Conservation (phyloP, 2,113 vertebrate genomes). For the Taxidea taxus region DNA sequence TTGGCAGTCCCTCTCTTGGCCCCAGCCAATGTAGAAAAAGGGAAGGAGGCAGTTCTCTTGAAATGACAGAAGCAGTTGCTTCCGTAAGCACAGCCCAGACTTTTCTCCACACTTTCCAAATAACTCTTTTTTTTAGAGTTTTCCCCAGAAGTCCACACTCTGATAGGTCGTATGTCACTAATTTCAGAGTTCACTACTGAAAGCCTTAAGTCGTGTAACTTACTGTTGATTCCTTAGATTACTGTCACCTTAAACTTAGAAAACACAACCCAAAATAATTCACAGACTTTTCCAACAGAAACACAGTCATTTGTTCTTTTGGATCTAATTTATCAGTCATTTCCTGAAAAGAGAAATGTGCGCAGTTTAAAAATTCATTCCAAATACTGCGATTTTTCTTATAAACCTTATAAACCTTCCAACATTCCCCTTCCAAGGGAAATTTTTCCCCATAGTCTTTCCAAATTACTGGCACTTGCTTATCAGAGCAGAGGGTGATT, state of each 20-base stretch:
- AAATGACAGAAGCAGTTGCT: not conserved
- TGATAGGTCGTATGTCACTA: not conserved
- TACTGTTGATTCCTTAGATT: not conserved
- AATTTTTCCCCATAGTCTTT: not conserved
- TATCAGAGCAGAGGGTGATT: not conserved
- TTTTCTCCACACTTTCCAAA: constrained; percentile 29
- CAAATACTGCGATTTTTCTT: constrained; percentile 30
- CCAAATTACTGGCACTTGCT: not conserved
- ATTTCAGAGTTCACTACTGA: not conserved
- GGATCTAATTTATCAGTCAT: not conserved
- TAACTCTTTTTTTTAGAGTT: constrained; percentile 12
- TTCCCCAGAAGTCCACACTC: constrained; percentile 7
- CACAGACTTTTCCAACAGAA: not conserved
- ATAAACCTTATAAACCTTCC: no score
- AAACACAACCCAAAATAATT: not conserved
- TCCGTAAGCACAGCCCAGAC: not conserved
- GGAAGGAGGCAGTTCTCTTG: not conserved
- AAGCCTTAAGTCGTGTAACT: not conserved
- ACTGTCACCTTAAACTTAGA: not conserved
- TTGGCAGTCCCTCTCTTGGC: not conserved
- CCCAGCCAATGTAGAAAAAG: constrained; percentile 3
- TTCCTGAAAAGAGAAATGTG: constrained; percentile 21
- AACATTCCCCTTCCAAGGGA: no score
- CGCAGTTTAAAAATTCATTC: constrained; percentile 18
- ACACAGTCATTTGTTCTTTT: not conserved